Evolutionary conservation across 2,797 vertebrate genomes (phyloP).

Genomic region (Spinus pinus): DNA sequence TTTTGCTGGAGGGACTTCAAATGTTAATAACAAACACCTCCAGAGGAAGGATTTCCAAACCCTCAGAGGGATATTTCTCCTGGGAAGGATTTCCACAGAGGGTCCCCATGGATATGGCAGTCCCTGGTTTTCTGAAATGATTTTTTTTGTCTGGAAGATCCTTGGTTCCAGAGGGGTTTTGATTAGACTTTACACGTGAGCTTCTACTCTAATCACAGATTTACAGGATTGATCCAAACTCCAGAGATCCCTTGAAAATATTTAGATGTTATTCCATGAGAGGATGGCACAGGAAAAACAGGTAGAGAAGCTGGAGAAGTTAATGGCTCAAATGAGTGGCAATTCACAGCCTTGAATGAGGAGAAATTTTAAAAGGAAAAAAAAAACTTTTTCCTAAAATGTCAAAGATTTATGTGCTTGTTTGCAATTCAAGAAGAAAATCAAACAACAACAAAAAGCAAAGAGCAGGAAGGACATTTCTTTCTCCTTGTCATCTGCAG

Average conservation of each 20-base stretch:
- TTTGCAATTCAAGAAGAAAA: not conserved
- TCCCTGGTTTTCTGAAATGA: not conserved
- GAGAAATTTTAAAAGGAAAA: not conserved
- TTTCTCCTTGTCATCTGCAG: not conserved
- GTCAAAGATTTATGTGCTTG: not conserved
- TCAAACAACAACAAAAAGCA: not conserved
- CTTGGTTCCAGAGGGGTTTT: not conserved
- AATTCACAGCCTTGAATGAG: not conserved
- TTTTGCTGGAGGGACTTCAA: not conserved
- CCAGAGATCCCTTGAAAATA: not conserved
- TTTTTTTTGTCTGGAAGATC: not conserved
- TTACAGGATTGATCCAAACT: not conserved
- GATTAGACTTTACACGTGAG: not conserved
- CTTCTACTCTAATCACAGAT: not conserved
- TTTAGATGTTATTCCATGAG: not conserved
- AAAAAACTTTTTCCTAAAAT: not conserved
- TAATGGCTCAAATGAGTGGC: not conserved
- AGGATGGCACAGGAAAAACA: not conserved
- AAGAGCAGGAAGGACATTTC: not conserved
- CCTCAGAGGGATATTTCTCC: not conserved
- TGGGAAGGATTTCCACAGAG: not conserved
- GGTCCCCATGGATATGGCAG: accelerated
- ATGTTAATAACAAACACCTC: not conserved
- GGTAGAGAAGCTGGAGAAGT: not conserved
- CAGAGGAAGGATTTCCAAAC: not conserved